Percentiles rank a stretch among this genome's conserved stretches.
Conservation (phyloP, 2,113 vertebrate genomes). For the Elachura formosa region DNA sequence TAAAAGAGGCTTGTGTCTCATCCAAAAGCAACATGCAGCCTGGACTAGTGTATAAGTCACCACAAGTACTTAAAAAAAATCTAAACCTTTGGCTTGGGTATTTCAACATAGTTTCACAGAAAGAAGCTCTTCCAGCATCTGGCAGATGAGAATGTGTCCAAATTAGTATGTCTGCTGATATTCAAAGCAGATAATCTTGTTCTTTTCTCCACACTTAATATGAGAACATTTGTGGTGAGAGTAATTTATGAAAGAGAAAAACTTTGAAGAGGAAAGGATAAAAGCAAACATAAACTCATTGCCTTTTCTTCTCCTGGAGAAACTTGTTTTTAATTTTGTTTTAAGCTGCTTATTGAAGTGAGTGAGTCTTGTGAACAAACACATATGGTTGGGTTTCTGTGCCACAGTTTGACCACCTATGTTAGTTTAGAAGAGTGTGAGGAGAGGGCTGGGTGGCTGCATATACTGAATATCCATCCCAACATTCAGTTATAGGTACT, state of each 20-base stretch:
- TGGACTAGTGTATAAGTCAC: background rate
- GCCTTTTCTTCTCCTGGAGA: background rate
- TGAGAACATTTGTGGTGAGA: background rate
- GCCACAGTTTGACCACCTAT: background rate
- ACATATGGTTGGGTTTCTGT: background rate
- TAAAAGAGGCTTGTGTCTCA: slow-evolving; percentile 29
- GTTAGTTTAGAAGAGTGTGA: background rate
- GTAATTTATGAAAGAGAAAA: background rate
- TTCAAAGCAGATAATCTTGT: background rate
- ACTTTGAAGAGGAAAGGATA: background rate
- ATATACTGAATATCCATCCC: background rate
- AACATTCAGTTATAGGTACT: background rate
- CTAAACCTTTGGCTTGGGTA: background rate
- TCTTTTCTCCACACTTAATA: background rate
- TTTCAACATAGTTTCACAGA: background rate
- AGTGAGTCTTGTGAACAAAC: background rate
- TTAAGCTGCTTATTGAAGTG: background rate
- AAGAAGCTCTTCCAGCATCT: slow-evolving; percentile 10
- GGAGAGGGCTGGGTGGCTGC: background rate
- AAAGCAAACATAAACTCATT: background rate
- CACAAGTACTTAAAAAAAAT: background rate
- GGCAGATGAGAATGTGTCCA: background rate
- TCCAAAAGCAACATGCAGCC: background rate
- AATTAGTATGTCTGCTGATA: background rate
- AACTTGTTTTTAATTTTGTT: slow-evolving; percentile 9